A percentile compares a stretch with the other conserved stretches of the same genome.
phyloP scores from a whole-genome alignment of 1,140 invertebrate genomes.

The Drosophila lacertosa region DNA sequence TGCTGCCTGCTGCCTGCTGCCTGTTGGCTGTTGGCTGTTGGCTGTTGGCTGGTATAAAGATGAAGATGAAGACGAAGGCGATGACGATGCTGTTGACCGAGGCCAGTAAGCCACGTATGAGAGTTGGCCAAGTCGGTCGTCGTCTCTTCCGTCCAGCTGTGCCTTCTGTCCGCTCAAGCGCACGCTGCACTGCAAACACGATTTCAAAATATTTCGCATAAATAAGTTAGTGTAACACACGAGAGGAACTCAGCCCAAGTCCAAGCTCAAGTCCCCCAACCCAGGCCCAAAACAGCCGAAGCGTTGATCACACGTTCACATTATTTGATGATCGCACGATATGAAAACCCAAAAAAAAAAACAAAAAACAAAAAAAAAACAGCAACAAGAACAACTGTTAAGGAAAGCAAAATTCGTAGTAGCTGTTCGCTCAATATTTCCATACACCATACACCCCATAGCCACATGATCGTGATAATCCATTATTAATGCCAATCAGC shows the following conservation, averaged over 20 bases:
- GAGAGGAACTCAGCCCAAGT: slow-evolving; percentile 31
- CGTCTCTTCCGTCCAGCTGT: slow-evolving; percentile 38
- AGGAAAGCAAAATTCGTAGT: slow-evolving; percentile 51
- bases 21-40: no score
- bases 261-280: slow-evolving; percentile 17
- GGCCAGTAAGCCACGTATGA: slow-evolving; percentile 55
- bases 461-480: slow-evolving; percentile 80
- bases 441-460: slow-evolving; percentile 71
- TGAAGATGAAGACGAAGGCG: slow-evolving; percentile 50
- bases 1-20: slow-evolving; percentile 34
- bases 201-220: slow-evolving; percentile 83
- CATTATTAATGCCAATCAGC: slow-evolving; percentile 84
- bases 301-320: slow-evolving; percentile 83
- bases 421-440: slow-evolving; percentile 68
- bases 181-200: slow-evolving; percentile 79
- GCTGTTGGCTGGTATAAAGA: slow-evolving; percentile 13
- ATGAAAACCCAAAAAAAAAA: slow-evolving; percentile 48
- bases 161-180: slow-evolving; percentile 55
- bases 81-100: slow-evolving; percentile 49
- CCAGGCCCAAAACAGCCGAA: slow-evolving; percentile 49
- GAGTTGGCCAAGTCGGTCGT: slow-evolving; percentile 24
- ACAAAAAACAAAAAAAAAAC: slow-evolving; percentile 16
- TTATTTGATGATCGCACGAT: slow-evolving; percentile 84
- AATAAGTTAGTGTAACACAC: slow-evolving; percentile 84
- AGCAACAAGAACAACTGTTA: slow-evolving; percentile 49